phyloP scores from a whole-genome alignment of 2,888 invertebrate species.

The Pollenia labialis region DNA sequence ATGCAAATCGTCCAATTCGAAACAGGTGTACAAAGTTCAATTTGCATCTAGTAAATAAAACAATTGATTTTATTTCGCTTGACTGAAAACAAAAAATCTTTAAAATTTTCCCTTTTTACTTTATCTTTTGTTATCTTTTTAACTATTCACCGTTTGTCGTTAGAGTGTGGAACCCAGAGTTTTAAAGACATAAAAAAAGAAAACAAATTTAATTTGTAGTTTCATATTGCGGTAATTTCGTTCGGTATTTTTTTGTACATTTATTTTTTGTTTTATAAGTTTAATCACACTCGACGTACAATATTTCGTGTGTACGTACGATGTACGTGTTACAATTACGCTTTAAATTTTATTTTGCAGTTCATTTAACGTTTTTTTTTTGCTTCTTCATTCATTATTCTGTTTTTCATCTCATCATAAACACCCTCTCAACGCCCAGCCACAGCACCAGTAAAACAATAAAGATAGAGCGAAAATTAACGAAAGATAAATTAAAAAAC shows the following conservation, averaged over 20 bases:
- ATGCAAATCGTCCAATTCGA: too few species aligned
- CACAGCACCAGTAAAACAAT: not conserved
- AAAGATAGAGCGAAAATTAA: not conserved
- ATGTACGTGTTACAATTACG: slow-evolving; percentile 33
- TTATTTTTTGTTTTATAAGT: slow-evolving; percentile 1
- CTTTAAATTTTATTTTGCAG: slow-evolving; percentile 20
- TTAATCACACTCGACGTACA: not conserved
- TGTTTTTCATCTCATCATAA: slow-evolving; percentile 16
- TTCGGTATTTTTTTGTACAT: not conserved
- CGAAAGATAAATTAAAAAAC: slow-evolving; percentile 48
- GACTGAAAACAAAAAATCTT: too few species aligned
- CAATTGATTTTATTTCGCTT: too few species aligned
- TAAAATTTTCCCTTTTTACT: too few species aligned
- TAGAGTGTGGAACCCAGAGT: not conserved
- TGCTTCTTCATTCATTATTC: not conserved
- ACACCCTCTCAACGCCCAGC: not conserved
- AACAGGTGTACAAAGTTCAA: too few species aligned
- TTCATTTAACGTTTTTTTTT: not conserved
- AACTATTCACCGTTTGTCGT: not conserved
- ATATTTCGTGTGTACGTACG: not conserved
- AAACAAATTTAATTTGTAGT: slow-evolving; percentile 24
- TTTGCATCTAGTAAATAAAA: too few species aligned
- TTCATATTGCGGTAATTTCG: slow-evolving; percentile 49
- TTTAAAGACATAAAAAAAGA: slow-evolving; percentile 16
- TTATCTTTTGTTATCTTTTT: not conserved